Conservation (phyloP, 2,797 vertebrate genomes). For the Enoplosus armatus region DNA sequence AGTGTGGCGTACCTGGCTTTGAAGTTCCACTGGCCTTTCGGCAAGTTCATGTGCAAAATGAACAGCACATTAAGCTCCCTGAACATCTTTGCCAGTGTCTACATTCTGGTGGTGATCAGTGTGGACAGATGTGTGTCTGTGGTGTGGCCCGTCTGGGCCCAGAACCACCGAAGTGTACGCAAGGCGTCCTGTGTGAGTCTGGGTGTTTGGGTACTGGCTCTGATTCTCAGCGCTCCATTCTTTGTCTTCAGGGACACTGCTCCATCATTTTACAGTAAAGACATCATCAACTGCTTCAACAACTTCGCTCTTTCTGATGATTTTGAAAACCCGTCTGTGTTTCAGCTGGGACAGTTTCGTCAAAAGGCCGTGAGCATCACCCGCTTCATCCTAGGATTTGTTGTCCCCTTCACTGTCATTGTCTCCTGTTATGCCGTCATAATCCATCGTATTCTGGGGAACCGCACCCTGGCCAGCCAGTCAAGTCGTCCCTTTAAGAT, state of each 20-base stretch:
- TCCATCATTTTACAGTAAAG: conserved; percentile 47
- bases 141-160: conserved; percentile 88
- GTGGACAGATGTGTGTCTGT: conserved; percentile 89
- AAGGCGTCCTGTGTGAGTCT: conserved; percentile 83
- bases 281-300: conserved; percentile 86
- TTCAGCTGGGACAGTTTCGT: conserved; percentile 74
- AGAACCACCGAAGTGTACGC: conserved; percentile 85
- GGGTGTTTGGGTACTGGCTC: conserved; percentile 85
- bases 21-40: conserved; percentile 91
- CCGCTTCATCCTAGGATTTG: conserved; percentile 86
- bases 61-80: conserved; percentile 87
- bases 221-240: conserved; percentile 87
- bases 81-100: conserved; percentile 92
- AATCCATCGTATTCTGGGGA: conserved; percentile 81
- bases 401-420: conserved; percentile 87
- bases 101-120: conserved; percentile 90
- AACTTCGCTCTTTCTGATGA: conserved; percentile 87
- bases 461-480: conserved; percentile 81
- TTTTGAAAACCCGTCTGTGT: conserved; percentile 41
- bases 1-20: conserved; percentile 87
- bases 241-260: conserved; percentile 88
- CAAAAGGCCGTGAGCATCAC: conserved; percentile 85
- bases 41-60: conserved; percentile 90
- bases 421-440: conserved; percentile 87
- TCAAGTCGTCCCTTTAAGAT: conserved; percentile 88